Percentiles rank a stretch among this genome's conserved stretches.
phyloP scores from a whole-genome alignment of 2,888 invertebrate genomes.

The Ischnura elegans region DNA sequence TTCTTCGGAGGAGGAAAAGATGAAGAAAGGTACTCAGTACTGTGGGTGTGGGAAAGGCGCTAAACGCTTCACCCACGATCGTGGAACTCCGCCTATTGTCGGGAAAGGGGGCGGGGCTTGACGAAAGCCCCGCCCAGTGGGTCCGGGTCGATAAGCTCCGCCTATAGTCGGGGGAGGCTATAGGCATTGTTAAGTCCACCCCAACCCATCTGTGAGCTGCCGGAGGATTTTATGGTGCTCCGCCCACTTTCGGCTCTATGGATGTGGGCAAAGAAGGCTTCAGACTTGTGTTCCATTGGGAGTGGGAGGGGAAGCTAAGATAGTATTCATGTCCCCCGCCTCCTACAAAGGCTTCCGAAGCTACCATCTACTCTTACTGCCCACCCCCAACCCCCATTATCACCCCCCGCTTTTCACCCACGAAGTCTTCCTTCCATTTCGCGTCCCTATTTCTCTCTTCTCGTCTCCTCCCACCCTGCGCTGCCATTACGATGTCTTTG shows the following conservation, averaged over 20 bases:
- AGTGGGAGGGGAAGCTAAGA: not conserved
- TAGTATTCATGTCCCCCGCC: not conserved
- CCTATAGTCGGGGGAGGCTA: not conserved
- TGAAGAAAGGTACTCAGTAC: not conserved
- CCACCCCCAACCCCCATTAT: not conserved
- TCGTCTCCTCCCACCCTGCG: not conserved
- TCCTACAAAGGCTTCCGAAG: not conserved
- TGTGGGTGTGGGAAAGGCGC: not conserved
- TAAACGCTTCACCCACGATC: not conserved
- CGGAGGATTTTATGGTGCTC: not conserved
- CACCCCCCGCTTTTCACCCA: not conserved
- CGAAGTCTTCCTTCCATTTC: not conserved
- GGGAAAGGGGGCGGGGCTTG: not conserved
- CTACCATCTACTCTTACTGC: not conserved
- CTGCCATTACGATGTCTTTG: not conserved
- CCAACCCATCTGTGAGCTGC: not conserved
- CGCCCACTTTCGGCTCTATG: not conserved
- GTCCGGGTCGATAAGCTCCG: not conserved
- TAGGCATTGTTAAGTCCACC: not conserved
- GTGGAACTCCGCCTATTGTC: not conserved
- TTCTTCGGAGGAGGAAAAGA: not conserved
- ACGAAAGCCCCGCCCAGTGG: not conserved
- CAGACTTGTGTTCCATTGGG: not conserved
- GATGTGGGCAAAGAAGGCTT: not conserved
- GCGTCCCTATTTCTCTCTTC: not conserved